These are phyloP conservation scores for Odontothrips loti DNA, from an alignment of 2,888 invertebrate species.

Conservation along the genomic window DNA sequence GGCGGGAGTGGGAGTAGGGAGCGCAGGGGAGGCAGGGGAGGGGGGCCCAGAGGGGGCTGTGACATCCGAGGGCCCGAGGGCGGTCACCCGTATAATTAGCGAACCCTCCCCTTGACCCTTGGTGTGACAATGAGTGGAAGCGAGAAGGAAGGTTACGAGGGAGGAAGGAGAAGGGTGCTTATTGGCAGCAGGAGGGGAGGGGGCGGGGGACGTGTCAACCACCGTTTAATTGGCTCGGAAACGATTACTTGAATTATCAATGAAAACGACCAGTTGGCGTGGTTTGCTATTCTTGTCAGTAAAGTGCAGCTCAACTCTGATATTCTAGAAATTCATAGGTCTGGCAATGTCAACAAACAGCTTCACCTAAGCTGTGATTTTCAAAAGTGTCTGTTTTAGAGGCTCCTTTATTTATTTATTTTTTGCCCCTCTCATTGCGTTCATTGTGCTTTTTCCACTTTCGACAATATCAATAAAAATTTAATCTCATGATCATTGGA, in stretches of 20 bases:
- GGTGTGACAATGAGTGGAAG: background rate
- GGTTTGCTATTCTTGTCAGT: too few relatives aligned
- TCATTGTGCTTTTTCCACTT: too few relatives aligned
- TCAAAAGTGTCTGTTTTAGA: too few relatives aligned
- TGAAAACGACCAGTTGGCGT: background rate
- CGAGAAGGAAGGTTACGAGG: background rate
- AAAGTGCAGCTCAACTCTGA: too few relatives aligned
- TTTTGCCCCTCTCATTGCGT: too few relatives aligned
- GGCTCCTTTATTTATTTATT: too few relatives aligned
- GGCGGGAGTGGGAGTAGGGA: background rate
- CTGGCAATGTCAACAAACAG: too few relatives aligned
- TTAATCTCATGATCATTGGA: too few relatives aligned
- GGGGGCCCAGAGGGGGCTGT: background rate
- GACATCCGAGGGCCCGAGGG: background rate
- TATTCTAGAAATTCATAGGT: too few relatives aligned
- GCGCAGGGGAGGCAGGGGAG: background rate
- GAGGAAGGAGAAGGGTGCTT: background rate
- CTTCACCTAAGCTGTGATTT: too few relatives aligned
- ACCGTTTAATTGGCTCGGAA: background rate
- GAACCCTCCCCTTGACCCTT: constrained; percentile 15
- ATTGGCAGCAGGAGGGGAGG: background rate
- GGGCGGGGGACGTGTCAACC: background rate
- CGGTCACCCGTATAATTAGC: constrained; percentile 26
- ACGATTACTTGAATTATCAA: background rate
- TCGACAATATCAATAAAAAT: too few relatives aligned